A percentile compares a stretch with the other conserved stretches of the same genome.
Conservation (phyloP, 2,888 invertebrate species). For the Acrobasis suavella region DNA sequence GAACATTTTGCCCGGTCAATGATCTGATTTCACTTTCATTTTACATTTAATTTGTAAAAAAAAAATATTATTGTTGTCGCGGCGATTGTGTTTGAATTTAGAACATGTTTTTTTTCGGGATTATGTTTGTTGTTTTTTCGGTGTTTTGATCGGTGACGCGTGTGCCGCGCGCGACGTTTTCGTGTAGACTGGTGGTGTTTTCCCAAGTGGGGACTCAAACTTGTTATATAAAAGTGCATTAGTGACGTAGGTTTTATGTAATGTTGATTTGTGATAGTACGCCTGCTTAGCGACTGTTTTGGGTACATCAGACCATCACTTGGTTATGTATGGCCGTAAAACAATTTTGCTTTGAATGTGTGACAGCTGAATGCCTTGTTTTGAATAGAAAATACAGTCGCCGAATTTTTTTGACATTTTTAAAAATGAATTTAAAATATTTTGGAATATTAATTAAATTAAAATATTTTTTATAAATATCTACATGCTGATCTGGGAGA, state of each 20-base stretch:
- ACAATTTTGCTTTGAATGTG: background rate
- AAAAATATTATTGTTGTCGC: background rate
- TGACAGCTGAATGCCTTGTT: conserved; percentile 3
- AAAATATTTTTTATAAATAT: too few species aligned
- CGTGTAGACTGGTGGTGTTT: conserved; percentile 28
- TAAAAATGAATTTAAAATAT: too few species aligned
- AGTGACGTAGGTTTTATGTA: conserved; percentile 41
- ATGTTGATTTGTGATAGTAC: conserved; percentile 37
- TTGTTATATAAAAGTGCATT: conserved; percentile 27
- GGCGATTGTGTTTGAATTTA: conserved; percentile 31
- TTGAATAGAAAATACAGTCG: too few species aligned
- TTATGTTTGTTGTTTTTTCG: conserved; percentile 5
- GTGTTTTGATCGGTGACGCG: background rate
- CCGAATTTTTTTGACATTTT: too few species aligned
- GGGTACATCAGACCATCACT: conserved; percentile 17
- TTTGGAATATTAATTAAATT: too few species aligned
- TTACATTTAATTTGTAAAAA: conserved; percentile 43
- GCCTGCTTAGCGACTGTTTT: conserved; percentile 20
- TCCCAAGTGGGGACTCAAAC: background rate
- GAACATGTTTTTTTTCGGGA: conserved; percentile 40
- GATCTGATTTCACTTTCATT: conserved; percentile 77
- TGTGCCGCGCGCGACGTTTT: conserved; percentile 4
- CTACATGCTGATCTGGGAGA: too few species aligned
- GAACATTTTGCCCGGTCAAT: conserved; percentile 76
- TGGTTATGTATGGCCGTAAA: background rate